Conservation (phyloP, 2,797 vertebrate genomes). For the Enteromius anoplus region DNA sequence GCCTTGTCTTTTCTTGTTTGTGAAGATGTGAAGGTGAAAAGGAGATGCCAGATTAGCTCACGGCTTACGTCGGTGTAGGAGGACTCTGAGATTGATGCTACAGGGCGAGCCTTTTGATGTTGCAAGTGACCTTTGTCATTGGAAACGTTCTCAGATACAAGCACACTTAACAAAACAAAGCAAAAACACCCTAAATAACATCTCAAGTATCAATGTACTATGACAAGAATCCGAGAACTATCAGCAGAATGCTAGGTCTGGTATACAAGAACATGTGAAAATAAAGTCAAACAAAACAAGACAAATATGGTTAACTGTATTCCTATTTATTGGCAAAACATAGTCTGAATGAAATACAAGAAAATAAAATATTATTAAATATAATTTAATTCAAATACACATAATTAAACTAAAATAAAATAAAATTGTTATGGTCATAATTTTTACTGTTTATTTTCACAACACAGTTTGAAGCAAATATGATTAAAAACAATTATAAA, state of each 20-base stretch:
- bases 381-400: not conserved
- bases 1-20: slow-evolving; percentile 20
- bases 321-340: not conserved
- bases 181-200: not conserved
- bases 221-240: not conserved
- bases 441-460: no score
- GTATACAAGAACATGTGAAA: not conserved
- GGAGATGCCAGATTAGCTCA: slow-evolving; percentile 14
- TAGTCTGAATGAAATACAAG: not conserved
- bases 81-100: slow-evolving; percentile 23
- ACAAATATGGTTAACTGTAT: not conserved
- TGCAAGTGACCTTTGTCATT: slow-evolving; percentile 27
- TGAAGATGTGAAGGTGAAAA: slow-evolving; percentile 32
- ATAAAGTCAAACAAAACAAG: not conserved
- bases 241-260: not conserved
- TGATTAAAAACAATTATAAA: no score
- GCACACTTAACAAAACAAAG: not conserved
- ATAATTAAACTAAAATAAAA: not conserved
- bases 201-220: not conserved
- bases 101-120: slow-evolving; percentile 7
- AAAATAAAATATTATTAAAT: not conserved
- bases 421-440: no score
- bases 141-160: slow-evolving; percentile 23
- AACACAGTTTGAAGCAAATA: no score
- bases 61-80: not conserved